Conservation (phyloP, 1,140 invertebrate genomes). For the Papilio machaon region DNA sequence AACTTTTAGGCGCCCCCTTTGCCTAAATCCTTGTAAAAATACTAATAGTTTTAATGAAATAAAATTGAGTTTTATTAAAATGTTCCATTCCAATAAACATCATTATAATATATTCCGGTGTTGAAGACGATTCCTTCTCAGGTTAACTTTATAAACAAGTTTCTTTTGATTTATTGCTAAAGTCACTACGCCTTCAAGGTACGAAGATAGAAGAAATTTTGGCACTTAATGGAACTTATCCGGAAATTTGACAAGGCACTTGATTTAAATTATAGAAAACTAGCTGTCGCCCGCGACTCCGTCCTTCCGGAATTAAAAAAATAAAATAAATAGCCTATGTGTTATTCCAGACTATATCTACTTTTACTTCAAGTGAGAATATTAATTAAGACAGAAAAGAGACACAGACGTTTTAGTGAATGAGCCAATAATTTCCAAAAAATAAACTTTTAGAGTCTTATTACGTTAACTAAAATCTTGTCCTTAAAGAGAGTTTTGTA, state of each 20-base stretch:
- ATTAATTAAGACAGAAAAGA: too few species aligned
- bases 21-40: too few species aligned
- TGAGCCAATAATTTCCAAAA: too few species aligned
- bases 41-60: too few species aligned
- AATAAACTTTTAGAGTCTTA: too few species aligned
- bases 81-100: background rate
- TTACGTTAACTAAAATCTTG: too few species aligned
- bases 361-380: too few species aligned
- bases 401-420: too few species aligned
- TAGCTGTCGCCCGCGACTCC: too few species aligned
- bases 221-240: conserved; percentile 11
- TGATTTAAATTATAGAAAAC: background rate
- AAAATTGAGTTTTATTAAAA: background rate
- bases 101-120: background rate
- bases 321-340: background rate
- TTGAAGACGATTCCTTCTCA: background rate
- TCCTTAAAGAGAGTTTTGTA: background rate
- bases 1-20: too few species aligned
- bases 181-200: background rate
- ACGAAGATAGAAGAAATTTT: conserved; percentile 12
- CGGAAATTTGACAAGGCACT: conserved; percentile 5
- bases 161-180: conserved; percentile 21
- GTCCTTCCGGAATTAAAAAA: background rate
- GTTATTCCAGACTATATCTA: too few species aligned
- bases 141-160: conserved; percentile 12